Conservation (phyloP, 2,797 vertebrate species). For the Alectoris magna region DNA sequence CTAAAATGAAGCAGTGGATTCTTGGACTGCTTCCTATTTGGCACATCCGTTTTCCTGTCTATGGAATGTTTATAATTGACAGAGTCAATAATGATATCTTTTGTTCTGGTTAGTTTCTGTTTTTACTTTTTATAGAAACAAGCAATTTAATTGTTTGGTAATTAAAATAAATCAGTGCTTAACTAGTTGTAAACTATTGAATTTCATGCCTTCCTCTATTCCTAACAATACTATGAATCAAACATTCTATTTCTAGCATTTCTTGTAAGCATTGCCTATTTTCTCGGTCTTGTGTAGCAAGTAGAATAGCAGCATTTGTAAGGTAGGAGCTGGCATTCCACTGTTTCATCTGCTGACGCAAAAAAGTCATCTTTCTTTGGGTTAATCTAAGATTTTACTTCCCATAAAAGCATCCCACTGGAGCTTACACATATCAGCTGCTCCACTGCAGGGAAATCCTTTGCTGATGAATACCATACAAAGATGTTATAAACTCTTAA, state of each 20-base stretch:
- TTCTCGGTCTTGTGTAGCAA: not conserved
- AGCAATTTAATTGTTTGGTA: not conserved
- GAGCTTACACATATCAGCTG: not conserved
- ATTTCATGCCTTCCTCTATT: not conserved
- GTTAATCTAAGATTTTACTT: not conserved
- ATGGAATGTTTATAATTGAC: not conserved
- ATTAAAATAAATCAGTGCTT: not conserved
- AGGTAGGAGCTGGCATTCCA: not conserved
- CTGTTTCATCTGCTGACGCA: not conserved
- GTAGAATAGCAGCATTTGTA: not conserved
- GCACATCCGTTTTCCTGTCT: not conserved
- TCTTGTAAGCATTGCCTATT: not conserved
- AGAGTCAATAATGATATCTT: not conserved
- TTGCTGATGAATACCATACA: not conserved
- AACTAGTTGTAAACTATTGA: not conserved
- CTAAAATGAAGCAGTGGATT: not conserved
- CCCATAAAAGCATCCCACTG: not conserved
- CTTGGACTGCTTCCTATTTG: not conserved
- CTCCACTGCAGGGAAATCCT: conserved; percentile 21
- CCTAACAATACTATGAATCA: not conserved
- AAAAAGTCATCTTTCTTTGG: not conserved
- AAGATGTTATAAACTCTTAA: not conserved
- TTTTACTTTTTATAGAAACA: not conserved
- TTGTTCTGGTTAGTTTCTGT: not conserved
- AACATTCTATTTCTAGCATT: conserved; percentile 48